These are phyloP conservation scores for Polymixis flavicincta DNA, from an alignment of 2,888 invertebrate species.

Conservation along the genomic window DNA sequence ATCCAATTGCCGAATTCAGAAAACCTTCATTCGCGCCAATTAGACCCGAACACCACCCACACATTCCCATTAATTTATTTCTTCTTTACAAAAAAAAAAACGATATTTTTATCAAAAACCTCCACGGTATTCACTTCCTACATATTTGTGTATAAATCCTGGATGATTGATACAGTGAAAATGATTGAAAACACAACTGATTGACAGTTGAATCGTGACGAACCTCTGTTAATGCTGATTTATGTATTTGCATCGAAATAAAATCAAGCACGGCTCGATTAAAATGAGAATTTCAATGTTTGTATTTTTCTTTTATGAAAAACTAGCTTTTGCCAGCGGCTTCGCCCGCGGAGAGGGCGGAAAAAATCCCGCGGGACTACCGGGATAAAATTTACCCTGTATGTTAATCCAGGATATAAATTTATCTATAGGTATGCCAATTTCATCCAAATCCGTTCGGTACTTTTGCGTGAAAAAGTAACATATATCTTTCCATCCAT, in stretches of 20 bases:
- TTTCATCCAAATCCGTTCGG: too few species aligned
- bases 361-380: too few species aligned
- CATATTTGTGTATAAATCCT: slow-evolving; percentile 40
- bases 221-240: slow-evolving; percentile 53
- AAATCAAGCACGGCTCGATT: slow-evolving; percentile 36
- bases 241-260: slow-evolving; percentile 58
- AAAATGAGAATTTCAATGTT: slow-evolving; percentile 15
- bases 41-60: slow-evolving; percentile 11
- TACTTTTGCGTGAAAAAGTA: too few species aligned
- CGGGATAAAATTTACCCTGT: too few species aligned
- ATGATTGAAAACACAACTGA: slow-evolving; percentile 63
- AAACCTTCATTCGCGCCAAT: slow-evolving; percentile 25
- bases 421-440: too few species aligned
- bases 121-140: slow-evolving; percentile 13
- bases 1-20: neutral
- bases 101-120: slow-evolving; percentile 10
- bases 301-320: neutral
- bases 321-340: too few species aligned
- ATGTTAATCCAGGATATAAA: too few species aligned
- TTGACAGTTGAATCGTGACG: slow-evolving; percentile 63
- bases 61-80: slow-evolving; percentile 33
- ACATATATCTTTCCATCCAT: too few species aligned
- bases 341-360: too few species aligned
- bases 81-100: slow-evolving; percentile 19
- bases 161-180: slow-evolving; percentile 59